Base-by-base conservation (phyloP, 1,140 invertebrate species). In the Drosophila equinoxialis region DNA sequence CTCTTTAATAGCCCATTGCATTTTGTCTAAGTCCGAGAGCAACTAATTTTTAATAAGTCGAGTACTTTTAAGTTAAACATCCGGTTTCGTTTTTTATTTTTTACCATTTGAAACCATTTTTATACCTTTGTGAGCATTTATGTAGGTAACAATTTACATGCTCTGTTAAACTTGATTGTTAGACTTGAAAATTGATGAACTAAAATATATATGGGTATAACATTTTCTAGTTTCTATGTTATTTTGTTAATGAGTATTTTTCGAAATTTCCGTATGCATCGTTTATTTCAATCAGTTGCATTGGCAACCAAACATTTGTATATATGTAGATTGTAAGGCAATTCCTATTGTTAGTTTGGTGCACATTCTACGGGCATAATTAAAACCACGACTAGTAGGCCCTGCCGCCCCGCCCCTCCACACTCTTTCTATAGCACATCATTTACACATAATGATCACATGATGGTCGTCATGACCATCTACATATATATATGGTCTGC, bases 201-300 rank as follows among this genome's bases (percentile, higher is more conserved):
- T 59, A 35, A 14, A 11, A 8, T 14, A 20, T 10, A 8, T 39
- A 13, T 23, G 30, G 30, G 30, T 30, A 30, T 6, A 30, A 30
- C 30, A 23, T 39, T 13, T n/a, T 17, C 35, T n/a, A 20, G 5
- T 35, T 59, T 39, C 11, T 39, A 39, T 60, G 57, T 14, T 5
- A 39, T 39, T 14, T 11, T 20, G 33, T 8, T 33, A 20, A 37
- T 20, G 33, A 20, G 33, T 71, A 74, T 74, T 74, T 74, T 73
- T 68, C 51, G 54, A 64, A 74, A 74, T 74, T 73, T 39, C 72
- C 73, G 63, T 76, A 59, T 74, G 74, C 74, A 66, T 77, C 74
- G 77, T 77, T 77, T 77, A 77, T 77, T 77, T 77, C 74, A 77
- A 77, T 77, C 68, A 69, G 74, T 54, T 55, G 60, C 64, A 42